phyloP scores from a whole-genome alignment of 2,113 vertebrate species.

The Hypocryptadius cinnamomeus region DNA sequence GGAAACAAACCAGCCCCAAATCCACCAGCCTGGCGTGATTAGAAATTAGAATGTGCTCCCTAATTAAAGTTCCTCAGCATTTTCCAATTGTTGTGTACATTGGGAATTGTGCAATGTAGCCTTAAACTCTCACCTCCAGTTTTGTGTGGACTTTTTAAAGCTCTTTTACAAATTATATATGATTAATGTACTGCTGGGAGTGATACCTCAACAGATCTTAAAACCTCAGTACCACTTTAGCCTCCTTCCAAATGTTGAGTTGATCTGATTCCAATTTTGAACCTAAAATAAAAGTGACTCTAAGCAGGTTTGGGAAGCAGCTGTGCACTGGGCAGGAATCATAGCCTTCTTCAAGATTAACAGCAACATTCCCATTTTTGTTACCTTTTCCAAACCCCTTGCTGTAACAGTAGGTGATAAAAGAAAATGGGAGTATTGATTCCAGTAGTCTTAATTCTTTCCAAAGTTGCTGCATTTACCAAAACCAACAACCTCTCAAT shows the following conservation, averaged over 20 bases:
- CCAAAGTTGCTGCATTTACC: neutral
- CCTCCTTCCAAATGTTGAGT: constrained; percentile 34
- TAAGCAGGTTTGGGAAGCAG: neutral
- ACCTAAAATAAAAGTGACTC: neutral
- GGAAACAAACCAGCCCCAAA: neutral
- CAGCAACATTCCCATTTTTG: neutral
- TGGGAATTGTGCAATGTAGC: neutral
- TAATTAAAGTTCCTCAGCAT: neutral
- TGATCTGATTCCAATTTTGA: neutral
- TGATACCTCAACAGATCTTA: neutral
- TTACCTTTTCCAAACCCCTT: neutral
- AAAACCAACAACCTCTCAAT: neutral
- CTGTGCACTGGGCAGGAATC: neutral
- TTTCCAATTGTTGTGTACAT: neutral
- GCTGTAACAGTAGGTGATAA: neutral
- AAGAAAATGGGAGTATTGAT: neutral
- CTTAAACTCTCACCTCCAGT: neutral
- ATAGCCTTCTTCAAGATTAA: neutral
- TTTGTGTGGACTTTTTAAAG: neutral
- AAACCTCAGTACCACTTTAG: neutral
- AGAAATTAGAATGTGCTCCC: neutral
- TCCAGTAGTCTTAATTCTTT: neutral
- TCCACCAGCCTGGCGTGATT: neutral
- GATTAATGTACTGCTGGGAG: neutral
- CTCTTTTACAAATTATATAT: neutral